These are phyloP conservation scores for Tetrapedia diversipes DNA, from an alignment of 2,888 invertebrate genomes.

Conservation along the genomic window DNA sequence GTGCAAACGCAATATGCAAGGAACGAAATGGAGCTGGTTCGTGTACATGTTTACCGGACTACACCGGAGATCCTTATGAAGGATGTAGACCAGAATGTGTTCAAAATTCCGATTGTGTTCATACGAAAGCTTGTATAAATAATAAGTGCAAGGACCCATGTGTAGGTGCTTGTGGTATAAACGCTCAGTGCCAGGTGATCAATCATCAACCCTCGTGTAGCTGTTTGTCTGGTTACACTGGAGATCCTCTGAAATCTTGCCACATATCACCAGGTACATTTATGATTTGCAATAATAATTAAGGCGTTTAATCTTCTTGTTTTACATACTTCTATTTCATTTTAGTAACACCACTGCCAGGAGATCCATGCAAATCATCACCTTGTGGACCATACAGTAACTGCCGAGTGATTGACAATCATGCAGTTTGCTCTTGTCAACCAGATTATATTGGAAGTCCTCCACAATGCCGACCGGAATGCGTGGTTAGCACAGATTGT, in stretches of 20 bases:
- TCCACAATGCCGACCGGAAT: slow-evolving; percentile 91
- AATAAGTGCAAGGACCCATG: slow-evolving; percentile 94
- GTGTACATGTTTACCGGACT: slow-evolving; percentile 91
- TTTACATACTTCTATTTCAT: neutral
- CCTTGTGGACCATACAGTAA: slow-evolving; percentile 93
- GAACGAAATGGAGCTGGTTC: slow-evolving; percentile 92
- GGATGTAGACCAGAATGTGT: slow-evolving; percentile 95
- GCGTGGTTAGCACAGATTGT: slow-evolving; percentile 93
- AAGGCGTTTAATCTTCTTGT: neutral
- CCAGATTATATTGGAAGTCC: slow-evolving; percentile 91
- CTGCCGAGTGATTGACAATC: slow-evolving; percentile 88
- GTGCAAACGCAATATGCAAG: slow-evolving; percentile 92
- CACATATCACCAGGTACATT: slow-evolving; percentile 84
- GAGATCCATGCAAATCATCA: slow-evolving; percentile 86
- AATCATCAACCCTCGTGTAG: slow-evolving; percentile 93
- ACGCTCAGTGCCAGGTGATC: slow-evolving; percentile 91
- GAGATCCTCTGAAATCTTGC: slow-evolving; percentile 91
- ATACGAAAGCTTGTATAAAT: slow-evolving; percentile 90
- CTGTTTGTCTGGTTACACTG: slow-evolving; percentile 89
- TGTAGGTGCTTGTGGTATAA: slow-evolving; percentile 91
- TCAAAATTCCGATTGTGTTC: slow-evolving; percentile 92
- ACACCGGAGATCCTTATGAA: slow-evolving; percentile 93
- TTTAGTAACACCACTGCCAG: slow-evolving; percentile 64
- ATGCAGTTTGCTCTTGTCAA: slow-evolving; percentile 92
- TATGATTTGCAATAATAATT: neutral